Evolutionary conservation across 2,113 vertebrate genomes (phyloP).

Genomic region (Corythoichthys intestinalis): DNA sequence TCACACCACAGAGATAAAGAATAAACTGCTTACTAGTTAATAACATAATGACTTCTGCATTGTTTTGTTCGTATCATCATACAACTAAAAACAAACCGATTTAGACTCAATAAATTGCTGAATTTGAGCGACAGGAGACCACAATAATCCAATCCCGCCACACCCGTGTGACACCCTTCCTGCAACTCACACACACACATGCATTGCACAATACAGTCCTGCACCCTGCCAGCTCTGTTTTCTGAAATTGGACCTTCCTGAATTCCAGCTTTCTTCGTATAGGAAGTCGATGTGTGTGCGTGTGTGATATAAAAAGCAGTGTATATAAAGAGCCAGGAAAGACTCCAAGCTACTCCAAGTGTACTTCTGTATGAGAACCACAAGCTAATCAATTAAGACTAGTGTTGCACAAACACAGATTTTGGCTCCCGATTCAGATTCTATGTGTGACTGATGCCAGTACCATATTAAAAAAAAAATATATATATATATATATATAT

Average conservation of each 20-base stretch:
- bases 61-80: neutral
- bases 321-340: slow-evolving; percentile 47
- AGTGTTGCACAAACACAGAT: no score
- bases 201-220: slow-evolving; percentile 5
- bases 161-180: slow-evolving; percentile 18
- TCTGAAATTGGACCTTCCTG: slow-evolving; percentile 56
- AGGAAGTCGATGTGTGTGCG: slow-evolving; percentile 37
- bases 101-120: neutral
- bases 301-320: slow-evolving; percentile 53
- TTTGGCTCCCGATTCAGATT: no score
- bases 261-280: slow-evolving; percentile 53
- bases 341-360: slow-evolving; percentile 33
- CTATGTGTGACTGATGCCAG: no score
- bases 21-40: no score
- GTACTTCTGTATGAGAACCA: neutral
- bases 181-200: slow-evolving; percentile 15
- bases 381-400: neutral
- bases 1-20: no score
- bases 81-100: neutral
- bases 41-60: neutral
- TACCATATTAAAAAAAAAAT: no score
- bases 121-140: slow-evolving; percentile 4
- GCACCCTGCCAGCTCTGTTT: slow-evolving; percentile 37
- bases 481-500: no score
- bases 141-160: slow-evolving; percentile 10